Conservation (phyloP, 2,888 invertebrate genomes). For the Arge pagana region DNA sequence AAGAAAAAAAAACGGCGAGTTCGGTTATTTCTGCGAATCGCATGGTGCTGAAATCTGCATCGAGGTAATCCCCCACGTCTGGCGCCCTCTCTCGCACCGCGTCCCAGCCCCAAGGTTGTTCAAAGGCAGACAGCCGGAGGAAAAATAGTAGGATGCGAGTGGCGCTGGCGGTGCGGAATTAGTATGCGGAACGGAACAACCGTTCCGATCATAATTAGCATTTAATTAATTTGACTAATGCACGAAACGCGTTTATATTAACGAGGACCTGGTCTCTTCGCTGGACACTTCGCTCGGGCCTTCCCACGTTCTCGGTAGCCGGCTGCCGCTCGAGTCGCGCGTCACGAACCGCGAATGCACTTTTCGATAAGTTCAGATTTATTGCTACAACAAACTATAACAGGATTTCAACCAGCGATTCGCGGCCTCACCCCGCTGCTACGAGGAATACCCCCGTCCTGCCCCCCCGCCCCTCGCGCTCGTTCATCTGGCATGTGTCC, state of each 20-base stretch:
- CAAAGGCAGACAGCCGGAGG: conserved; percentile 22
- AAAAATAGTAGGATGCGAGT: conserved; percentile 40
- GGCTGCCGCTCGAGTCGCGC: neutral
- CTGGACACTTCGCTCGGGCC: neutral
- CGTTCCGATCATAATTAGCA: conserved; percentile 49
- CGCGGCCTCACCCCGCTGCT: no score
- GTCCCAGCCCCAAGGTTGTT: conserved; percentile 1
- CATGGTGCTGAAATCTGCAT: no score
- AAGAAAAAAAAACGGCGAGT: no score
- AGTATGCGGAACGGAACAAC: conserved; percentile 38
- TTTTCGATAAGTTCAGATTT: conserved; percentile 10
- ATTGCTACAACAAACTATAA: neutral
- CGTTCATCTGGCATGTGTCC: no score
- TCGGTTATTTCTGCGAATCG: no score
- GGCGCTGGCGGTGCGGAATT: conserved; percentile 34
- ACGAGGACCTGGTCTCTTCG: conserved; percentile 15
- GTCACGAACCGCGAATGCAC: neutral
- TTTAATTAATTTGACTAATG: conserved; percentile 53
- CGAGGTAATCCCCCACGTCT: no score
- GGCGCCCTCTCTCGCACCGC: neutral
- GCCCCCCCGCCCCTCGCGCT: no score
- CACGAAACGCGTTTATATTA: conserved; percentile 49
- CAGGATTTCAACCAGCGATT: neutral
- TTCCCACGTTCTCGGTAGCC: no score
- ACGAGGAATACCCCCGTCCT: no score